Conservation (phyloP, 2,113 vertebrate species). For the Mormoops blainvillei region DNA sequence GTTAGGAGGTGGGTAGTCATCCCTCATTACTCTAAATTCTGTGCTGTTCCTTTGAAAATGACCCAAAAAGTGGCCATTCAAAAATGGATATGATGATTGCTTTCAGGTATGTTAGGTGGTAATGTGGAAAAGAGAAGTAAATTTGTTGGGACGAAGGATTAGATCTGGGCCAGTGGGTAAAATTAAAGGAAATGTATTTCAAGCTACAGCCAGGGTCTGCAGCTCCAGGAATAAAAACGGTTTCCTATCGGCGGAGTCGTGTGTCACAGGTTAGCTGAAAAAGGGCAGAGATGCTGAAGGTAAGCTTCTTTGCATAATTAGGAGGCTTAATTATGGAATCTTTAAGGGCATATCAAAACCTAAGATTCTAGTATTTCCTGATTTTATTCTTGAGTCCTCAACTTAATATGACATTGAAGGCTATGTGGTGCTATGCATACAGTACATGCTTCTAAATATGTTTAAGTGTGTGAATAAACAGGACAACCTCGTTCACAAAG, state of each 20-base stretch:
- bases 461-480: background rate
- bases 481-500: background rate
- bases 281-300: background rate
- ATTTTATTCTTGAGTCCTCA: background rate
- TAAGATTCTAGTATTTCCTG: background rate
- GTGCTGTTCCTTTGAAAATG: background rate
- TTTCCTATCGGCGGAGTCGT: background rate
- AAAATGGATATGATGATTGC: background rate
- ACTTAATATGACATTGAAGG: conserved; percentile 7
- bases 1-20: background rate
- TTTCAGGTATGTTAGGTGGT: background rate
- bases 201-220: background rate
- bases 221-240: background rate
- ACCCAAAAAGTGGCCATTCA: background rate
- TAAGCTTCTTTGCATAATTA: background rate
- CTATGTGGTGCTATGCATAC: background rate
- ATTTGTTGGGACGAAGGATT: background rate
- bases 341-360: background rate
- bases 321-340: conserved; percentile 12
- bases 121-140: background rate
- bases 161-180: background rate
- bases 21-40: background rate
- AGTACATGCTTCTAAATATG: background rate
- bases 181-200: conserved; percentile 4
- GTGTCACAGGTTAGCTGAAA: background rate